phyloP scores from a whole-genome alignment of 1,140 invertebrate genomes.

The Drosophila obscura region DNA sequence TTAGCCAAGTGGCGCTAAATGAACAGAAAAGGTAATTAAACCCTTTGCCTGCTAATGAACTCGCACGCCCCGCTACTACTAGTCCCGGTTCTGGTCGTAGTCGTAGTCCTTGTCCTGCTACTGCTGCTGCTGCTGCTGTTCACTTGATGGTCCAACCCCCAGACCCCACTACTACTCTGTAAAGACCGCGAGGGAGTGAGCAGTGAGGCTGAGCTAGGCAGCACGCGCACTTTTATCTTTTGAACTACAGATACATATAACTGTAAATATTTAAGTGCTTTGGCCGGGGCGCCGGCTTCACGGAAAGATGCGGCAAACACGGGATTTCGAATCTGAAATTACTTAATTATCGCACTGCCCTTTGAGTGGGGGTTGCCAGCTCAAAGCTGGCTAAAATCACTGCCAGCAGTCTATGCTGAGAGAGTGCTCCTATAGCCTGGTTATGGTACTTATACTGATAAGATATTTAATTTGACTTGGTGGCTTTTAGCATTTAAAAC shows the following conservation, averaged over 20 bases:
- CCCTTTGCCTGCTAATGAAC: constrained; percentile 83
- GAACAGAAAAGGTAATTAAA: constrained; percentile 84
- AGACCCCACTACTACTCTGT: not conserved
- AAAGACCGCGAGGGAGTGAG: not conserved
- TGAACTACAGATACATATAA: constrained; percentile 57
- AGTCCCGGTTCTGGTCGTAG: not conserved
- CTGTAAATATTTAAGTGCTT: constrained; percentile 72
- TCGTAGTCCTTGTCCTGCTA: too few species aligned
- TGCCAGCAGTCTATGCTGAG: too few species aligned
- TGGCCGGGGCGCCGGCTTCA: constrained; percentile 6
- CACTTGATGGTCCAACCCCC: constrained; percentile 1
- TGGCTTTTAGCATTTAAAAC: too few species aligned
- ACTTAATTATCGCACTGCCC: constrained; percentile 29
- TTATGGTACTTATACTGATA: too few species aligned
- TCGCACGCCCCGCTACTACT: constrained; percentile 34
- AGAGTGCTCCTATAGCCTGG: too few species aligned
- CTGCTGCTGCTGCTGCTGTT: not conserved
- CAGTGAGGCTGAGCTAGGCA: constrained; percentile 23
- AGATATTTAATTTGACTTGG: too few species aligned
- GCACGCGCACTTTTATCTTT: constrained; percentile 71
- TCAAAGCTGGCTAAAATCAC: too few species aligned
- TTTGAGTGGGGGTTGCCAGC: not conserved
- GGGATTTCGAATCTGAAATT: constrained; percentile 16
- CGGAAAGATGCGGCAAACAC: constrained; percentile 10
- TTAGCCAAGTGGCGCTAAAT: constrained; percentile 84